phyloP scores from a whole-genome alignment of 2,888 invertebrate genomes.

The Aleiodes testaceus region DNA sequence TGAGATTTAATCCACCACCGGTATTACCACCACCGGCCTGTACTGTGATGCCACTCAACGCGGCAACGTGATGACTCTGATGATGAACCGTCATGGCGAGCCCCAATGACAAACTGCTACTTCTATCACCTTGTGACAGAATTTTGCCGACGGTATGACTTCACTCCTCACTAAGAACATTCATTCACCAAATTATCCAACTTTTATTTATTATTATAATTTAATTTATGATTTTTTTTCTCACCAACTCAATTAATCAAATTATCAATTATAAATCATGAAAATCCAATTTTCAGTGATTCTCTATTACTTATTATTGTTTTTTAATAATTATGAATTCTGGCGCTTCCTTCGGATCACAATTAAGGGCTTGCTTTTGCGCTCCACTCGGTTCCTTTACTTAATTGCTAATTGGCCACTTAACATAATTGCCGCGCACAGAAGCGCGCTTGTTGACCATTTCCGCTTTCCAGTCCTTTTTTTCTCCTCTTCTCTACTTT shows the following conservation, averaged over 20 bases:
- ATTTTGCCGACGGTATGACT: conserved; percentile 66
- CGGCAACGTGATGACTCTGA: conserved; percentile 71
- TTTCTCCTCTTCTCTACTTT: conserved; percentile 49
- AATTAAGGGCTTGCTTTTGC: conserved; percentile 60
- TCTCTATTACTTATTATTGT: conserved; percentile 1
- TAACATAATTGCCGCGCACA: conserved; percentile 67
- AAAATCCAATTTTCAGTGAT: conserved; percentile 7
- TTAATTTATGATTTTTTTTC: background rate
- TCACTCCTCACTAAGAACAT: conserved; percentile 1
- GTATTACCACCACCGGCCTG: conserved; percentile 41
- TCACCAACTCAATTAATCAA: background rate
- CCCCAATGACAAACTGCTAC: conserved; percentile 59
- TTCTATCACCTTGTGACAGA: conserved; percentile 61
- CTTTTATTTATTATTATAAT: background rate
- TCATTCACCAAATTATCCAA: conserved; percentile 8
- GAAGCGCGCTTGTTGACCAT: conserved; percentile 63
- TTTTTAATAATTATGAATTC: background rate
- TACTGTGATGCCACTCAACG: conserved; percentile 68
- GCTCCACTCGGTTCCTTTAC: conserved; percentile 59
- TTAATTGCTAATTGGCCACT: conserved; percentile 70
- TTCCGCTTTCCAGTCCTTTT: conserved; percentile 66
- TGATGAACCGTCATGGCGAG: conserved; percentile 72
- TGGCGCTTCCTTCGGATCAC: conserved; percentile 51
- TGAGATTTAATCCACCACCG: conserved; percentile 67
- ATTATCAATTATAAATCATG: background rate